Evolutionary conservation across 2,888 invertebrate genomes (phyloP), one percentile per base, ranked within the genome.

Genomic region (Scaptomyza cyrtandrae): DNA sequence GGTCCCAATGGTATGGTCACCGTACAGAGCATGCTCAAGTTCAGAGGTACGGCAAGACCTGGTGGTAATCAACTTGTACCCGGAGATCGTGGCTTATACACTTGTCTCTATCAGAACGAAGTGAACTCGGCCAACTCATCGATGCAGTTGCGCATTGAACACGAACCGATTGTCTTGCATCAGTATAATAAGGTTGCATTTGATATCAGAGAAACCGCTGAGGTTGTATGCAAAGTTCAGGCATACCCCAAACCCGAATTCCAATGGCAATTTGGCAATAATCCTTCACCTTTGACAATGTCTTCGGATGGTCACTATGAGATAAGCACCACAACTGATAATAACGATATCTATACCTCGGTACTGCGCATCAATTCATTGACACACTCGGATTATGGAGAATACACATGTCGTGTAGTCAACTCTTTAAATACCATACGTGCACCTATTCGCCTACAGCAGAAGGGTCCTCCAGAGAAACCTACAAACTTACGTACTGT

Each of bases 211-310:
- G 97, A 98, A 92, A 95, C 95, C 0, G 98, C 98, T 0, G 96
- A 97, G 91, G 96, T 98, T 27, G 94, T 96, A 0, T 98, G 98
- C 91, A 95, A 96, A 89, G 97, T 98, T 13, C 97, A 97, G 90
- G 97, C 98, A 0, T 98, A 97, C 92, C 98, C 98, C 0, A 96
- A 97, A 86, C 98, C 98, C 0, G 97, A 97, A 90, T 97, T 98
- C 92, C 97, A 97, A 87, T 98, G 98, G 98, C 96, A 95, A 88
- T 97, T 95, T 87, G 96, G 95, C 37, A 95, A 95, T 6, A 96
- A 96, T 90, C 93, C 94, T 0, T 95, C 96, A 0, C 95, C 96
- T 0, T 91, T 97, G 44, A 95, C 95, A 73, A 95, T 96, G 91
- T 96, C 96, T 0, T 96, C 96, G 3, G 96, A 97, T 86, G 96